Evolutionary conservation across 2,888 invertebrate genomes (phyloP).

Genomic region (Diarsia rubi): DNA sequence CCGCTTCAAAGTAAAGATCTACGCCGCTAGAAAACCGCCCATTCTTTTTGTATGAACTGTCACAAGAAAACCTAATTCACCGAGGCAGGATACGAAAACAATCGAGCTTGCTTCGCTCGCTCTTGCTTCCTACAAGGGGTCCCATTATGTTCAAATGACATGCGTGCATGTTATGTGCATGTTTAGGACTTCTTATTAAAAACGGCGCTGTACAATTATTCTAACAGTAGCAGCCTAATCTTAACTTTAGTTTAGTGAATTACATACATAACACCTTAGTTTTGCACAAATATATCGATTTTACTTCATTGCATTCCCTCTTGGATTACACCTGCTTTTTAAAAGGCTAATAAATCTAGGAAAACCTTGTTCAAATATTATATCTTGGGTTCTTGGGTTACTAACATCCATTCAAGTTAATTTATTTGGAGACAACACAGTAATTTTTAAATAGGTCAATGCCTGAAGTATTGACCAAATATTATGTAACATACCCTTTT

Average conservation of each 20-base stretch:
- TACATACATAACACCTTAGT: background rate
- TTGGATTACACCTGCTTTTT: background rate
- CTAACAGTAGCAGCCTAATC: background rate
- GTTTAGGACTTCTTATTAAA: too few species aligned
- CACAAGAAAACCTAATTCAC: too few species aligned
- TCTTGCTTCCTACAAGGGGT: too few species aligned
- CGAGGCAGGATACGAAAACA: too few species aligned
- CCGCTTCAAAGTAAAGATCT: too few species aligned
- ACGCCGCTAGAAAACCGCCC: too few species aligned
- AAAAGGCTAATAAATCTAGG: background rate
- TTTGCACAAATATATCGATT: background rate
- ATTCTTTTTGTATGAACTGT: too few species aligned
- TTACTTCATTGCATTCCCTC: background rate
- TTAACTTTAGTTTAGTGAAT: background rate
- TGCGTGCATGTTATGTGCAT: too few species aligned
- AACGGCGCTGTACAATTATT: too few species aligned
- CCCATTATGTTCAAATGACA: too few species aligned
- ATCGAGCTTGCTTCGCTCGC: too few species aligned
- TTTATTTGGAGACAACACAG: background rate
- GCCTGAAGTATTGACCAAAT: constrained; percentile 74
- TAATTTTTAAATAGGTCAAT: background rate
- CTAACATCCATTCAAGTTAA: background rate
- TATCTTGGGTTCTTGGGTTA: background rate
- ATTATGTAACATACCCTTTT: constrained; percentile 92
- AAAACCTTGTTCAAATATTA: background rate